These are phyloP conservation scores for Noctua fimbriata DNA, from an alignment of 2,888 invertebrate genomes.

Conservation along the genomic window DNA sequence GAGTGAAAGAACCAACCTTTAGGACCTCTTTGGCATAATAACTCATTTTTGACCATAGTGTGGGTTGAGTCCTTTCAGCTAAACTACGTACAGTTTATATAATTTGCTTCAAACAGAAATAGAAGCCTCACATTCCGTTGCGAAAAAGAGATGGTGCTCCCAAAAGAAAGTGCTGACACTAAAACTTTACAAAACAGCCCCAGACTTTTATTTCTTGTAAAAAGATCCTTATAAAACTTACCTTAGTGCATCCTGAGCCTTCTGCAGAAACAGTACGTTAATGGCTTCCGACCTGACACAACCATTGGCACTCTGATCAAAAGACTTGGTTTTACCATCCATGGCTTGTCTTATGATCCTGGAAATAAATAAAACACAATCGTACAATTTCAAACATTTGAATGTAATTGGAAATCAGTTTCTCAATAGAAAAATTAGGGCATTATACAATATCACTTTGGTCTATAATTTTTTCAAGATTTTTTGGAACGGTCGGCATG, in stretches of 20 bases:
- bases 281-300: slow-evolving; percentile 93
- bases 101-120: neutral
- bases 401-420: neutral
- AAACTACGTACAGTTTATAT: too few species aligned
- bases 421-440: neutral
- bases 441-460: neutral
- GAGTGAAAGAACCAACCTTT: too few species aligned
- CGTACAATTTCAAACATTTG: too few species aligned
- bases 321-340: slow-evolving; percentile 96
- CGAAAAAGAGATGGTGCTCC: neutral
- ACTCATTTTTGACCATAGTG: too few species aligned
- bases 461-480: too few species aligned
- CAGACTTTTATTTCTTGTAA: neutral
- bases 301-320: slow-evolving; percentile 94
- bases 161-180: neutral
- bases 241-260: slow-evolving; percentile 90
- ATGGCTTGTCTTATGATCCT: slow-evolving; percentile 89
- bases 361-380: neutral
- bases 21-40: too few species aligned
- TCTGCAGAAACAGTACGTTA: slow-evolving; percentile 92
- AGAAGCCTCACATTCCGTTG: neutral
- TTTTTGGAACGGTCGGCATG: too few species aligned
- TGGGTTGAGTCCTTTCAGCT: too few species aligned
- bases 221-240: slow-evolving; percentile 49
- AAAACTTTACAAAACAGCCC: neutral